Conservation (phyloP, 1,140 invertebrate species). For the Onthophagus taurus region DNA sequence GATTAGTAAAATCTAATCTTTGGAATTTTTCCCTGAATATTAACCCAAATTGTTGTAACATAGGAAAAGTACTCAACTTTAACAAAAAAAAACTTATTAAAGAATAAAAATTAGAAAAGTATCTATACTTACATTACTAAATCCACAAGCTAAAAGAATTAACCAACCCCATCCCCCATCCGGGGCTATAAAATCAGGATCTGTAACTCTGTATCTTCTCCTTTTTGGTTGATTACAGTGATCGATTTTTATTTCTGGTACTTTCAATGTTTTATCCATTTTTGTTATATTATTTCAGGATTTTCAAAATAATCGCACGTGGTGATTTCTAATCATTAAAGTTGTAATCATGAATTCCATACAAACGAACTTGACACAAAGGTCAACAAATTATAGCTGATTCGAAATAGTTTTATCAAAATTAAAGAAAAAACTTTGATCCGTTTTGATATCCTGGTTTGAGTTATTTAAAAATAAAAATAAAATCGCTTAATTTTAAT, state of each 20-base stretch:
- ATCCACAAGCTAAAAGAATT: constrained; percentile 50
- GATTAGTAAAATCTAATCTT: constrained; percentile 45
- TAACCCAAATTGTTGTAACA: constrained; percentile 57
- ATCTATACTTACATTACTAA: constrained; percentile 52
- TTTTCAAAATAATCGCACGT: background rate
- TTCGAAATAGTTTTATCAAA: too few species aligned
- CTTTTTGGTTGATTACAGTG: constrained; percentile 10
- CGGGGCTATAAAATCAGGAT: constrained; percentile 43
- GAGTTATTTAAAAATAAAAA: too few species aligned
- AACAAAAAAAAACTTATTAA: constrained; percentile 24
- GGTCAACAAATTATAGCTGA: too few species aligned
- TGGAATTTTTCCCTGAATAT: constrained; percentile 51
- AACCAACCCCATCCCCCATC: constrained; percentile 64
- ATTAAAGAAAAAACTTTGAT: too few species aligned
- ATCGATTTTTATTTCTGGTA: too few species aligned
- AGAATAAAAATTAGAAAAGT: background rate
- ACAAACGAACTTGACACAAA: too few species aligned
- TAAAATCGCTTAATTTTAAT: too few species aligned
- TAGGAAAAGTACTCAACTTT: constrained; percentile 52
- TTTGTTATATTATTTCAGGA: background rate
- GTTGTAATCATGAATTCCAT: too few species aligned
- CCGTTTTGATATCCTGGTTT: too few species aligned
- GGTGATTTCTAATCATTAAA: background rate
- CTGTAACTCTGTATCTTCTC: constrained; percentile 21
- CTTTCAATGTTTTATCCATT: background rate